Evolutionary conservation across 2,888 invertebrate genomes (phyloP), one percentile per base, ranked within the genome.

Genomic region (Apocheima hispidaria): DNA sequence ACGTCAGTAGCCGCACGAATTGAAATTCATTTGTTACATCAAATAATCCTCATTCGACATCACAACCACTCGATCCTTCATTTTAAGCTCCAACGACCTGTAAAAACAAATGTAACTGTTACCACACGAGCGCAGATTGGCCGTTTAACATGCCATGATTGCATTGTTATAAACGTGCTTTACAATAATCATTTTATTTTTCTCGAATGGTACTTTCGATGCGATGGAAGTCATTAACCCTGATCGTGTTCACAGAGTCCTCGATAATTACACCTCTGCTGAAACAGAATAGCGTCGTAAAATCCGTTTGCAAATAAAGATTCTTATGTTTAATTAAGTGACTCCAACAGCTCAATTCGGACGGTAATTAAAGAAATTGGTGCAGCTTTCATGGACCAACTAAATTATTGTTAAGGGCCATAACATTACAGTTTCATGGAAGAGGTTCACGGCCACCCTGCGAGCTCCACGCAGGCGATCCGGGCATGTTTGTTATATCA

Each of bases 401-500:
- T 77, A 86, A 87, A 87, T 89, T 85, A 84, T 86, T 86, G 86
- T 88, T 84, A 85, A 84, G 84, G 78, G 80, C 81, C 82, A 82
- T 87, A 85, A 82, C 82, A 87, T 87, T 86, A 87, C 83, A 84
- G 83, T 83, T 91, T 88, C 90, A 87, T 82, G 87, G 91, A 92
- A 90, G 88, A 86, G 73, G 78, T 71, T 72, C 68, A 70, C 77
- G 91, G 85, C 90, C 91, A 89, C 92, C 91, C 87, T 84, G 88
- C 68, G 69, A 66, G 88, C 75, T 73, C 79, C 75, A 77, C 82
- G 79, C 84, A 75, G 83, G 84, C 86, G 86, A 87, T 84, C 86
- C 78, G 75, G 78, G 86, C 88, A 83, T 91, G 90, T 90, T 92
- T 92, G 91, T 91, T 90, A 92, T 91, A 92, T 88, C 91, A 91